A percentile compares a stretch with the other conserved stretches of the same genome.
Conservation (phyloP, 2,797 vertebrate genomes). For the Oceanodroma leucorhoa region DNA sequence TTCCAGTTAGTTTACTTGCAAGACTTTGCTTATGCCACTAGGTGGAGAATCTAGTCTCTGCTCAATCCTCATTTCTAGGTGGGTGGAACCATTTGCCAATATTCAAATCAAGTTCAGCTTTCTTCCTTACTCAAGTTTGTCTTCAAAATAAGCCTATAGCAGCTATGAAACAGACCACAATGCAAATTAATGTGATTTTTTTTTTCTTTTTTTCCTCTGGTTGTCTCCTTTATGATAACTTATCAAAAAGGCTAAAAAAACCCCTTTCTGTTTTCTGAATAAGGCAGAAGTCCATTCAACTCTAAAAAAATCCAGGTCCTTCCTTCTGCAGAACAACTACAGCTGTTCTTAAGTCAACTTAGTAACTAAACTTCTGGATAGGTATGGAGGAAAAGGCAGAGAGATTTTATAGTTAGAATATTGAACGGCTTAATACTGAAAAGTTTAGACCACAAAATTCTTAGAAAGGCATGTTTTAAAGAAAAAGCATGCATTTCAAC, state of each 20-base stretch:
- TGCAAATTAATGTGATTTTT: neutral
- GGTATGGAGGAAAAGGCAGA: neutral
- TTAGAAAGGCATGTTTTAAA: neutral
- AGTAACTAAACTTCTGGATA: neutral
- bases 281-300: neutral
- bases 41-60: neutral
- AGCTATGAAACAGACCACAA: neutral
- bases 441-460: neutral
- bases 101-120: neutral
- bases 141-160: neutral
- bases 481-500: neutral
- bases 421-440: neutral
- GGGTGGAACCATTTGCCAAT: neutral
- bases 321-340: neutral
- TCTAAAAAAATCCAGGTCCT: neutral
- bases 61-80: neutral
- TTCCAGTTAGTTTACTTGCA: neutral
- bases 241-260: neutral
- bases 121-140: neutral
- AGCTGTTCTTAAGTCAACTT: neutral
- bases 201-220: neutral
- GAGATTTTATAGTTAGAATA: neutral
- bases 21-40: neutral
- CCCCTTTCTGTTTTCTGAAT: neutral
- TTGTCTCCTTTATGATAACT: neutral